Percentiles rank a stretch among this genome's conserved stretches.
These are phyloP conservation scores for Lordiphosa andalusiaca DNA, from an alignment of 2,888 invertebrate species.

Conservation along the genomic window DNA sequence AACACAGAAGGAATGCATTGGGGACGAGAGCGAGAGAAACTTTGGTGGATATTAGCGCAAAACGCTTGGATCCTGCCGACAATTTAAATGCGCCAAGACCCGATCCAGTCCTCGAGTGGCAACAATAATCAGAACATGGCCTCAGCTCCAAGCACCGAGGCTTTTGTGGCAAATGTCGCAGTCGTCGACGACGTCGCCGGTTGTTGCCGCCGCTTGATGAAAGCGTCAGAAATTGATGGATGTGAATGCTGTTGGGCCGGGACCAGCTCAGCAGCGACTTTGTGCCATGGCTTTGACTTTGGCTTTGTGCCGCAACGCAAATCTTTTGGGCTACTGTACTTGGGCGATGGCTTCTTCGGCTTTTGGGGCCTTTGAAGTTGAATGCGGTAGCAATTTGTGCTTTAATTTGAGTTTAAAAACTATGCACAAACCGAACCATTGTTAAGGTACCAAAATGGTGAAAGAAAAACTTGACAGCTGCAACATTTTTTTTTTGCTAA, in stretches of 20 bases:
- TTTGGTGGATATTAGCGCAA: constrained; percentile 74
- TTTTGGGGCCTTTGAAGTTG: constrained; percentile 57
- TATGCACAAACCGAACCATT: constrained; percentile 65
- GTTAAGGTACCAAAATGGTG: constrained; percentile 32
- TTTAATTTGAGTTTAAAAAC: constrained; percentile 74
- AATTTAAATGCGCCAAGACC: constrained; percentile 63
- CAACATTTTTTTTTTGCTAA: not conserved
- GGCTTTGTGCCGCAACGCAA: constrained; percentile 67
- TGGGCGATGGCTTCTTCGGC: constrained; percentile 41
- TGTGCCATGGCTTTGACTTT: constrained; percentile 35
- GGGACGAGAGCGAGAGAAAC: constrained; percentile 40
- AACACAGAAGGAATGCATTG: constrained; percentile 53
- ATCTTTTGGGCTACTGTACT: constrained; percentile 67
- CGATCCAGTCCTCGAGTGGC: constrained; percentile 55
- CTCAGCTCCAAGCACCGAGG: constrained; percentile 14
- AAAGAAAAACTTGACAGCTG: constrained; percentile 11
- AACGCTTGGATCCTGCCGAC: constrained; percentile 76
- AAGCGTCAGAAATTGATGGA: constrained; percentile 79
- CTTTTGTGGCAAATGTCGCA: constrained; percentile 41
- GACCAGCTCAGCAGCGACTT: not conserved
- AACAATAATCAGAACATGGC: constrained; percentile 69
- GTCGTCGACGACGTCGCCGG: constrained; percentile 23
- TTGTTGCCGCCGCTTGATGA: constrained; percentile 68
- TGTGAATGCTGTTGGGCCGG: constrained; percentile 55
- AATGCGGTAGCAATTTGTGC: constrained; percentile 73